Evolutionary conservation across 2,888 invertebrate genomes (phyloP), one percentile per base, ranked within the genome.

Genomic region (Patella ulyssiponensis): DNA sequence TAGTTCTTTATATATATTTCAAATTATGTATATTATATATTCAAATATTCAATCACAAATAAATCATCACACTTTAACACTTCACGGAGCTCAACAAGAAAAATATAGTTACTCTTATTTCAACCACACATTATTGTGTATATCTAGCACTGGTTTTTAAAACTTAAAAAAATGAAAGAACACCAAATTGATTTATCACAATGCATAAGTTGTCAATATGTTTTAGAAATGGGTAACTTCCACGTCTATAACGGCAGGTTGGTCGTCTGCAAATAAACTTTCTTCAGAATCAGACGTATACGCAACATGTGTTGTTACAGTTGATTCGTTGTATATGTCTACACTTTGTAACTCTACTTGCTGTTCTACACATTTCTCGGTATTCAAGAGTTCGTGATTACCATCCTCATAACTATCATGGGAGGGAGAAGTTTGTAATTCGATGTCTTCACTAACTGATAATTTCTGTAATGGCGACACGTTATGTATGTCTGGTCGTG

Each of bases 171-270:
- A 44, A 44, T 44, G 44, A 44, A 44, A 44, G 44, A 44, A 44
- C 44, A 44, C 7, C 44, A 44, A 44, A 44, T 9, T 44, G 44
- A 44, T 44, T 44, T 44, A 44, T 44, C 44, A 44, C 44, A 44
- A 44, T 44, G 44, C 44, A 44, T 44, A 44, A 44, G 4, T 44
- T 44, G 44, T 44, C 44, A 44, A 44, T 44, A 44, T 44, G 44
- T 20, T 11, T 75, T 53, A 80, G 51, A 80, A 78, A 53, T 73
- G 69, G 3, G 80, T 78, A 23, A 80, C 74, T 71, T 80, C 80
- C 72, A 80, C 80, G 58, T 80, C 80, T n/a, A 80, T 78, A 20
- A 80, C 80, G 3, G 80, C 80, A 23, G 80, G 80, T 54, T 80
- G 77, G 17, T 77, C 76, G n/a, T 77, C 74, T 3, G 71, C 69